These are phyloP conservation scores for Paradisaea rubra DNA, from an alignment of 2,113 vertebrate species.

Conservation along the genomic window DNA sequence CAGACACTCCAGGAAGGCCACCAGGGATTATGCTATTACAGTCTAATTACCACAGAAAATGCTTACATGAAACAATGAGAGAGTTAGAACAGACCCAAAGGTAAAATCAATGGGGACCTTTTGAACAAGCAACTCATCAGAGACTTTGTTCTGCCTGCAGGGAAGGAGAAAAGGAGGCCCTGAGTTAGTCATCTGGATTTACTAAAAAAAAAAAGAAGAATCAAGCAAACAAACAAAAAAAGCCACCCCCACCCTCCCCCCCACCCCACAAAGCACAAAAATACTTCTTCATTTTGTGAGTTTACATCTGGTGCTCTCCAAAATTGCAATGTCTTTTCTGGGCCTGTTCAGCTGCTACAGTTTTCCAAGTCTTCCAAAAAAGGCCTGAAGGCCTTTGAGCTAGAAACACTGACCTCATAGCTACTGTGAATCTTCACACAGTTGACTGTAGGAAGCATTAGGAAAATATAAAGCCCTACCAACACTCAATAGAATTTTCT, in stretches of 20 bases:
- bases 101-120: slow-evolving; percentile 39
- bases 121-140: slow-evolving; percentile 11
- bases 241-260: not conserved
- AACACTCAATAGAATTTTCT: not conserved
- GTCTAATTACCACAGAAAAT: slow-evolving; percentile 37
- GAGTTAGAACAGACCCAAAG: slow-evolving; percentile 15
- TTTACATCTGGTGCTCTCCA: not conserved
- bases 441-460: not conserved
- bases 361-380: not conserved
- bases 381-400: not conserved
- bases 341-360: not conserved
- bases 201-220: not conserved
- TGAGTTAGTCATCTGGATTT: slow-evolving; percentile 18
- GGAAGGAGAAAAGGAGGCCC: slow-evolving; percentile 18
- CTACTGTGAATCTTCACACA: not conserved
- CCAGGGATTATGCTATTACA: slow-evolving; percentile 11
- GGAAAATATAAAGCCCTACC: not conserved
- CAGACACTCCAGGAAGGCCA: not conserved
- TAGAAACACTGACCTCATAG: not conserved
- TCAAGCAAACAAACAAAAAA: not conserved
- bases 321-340: not conserved
- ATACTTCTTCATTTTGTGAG: not conserved
- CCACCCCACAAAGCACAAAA: not conserved
- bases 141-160: slow-evolving; percentile 2
- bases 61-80: slow-evolving; percentile 6